Evolutionary conservation across 2,113 vertebrate species (phyloP), one percentile per base, ranked within the genome.

Genomic region (Malurus cyaneus): DNA sequence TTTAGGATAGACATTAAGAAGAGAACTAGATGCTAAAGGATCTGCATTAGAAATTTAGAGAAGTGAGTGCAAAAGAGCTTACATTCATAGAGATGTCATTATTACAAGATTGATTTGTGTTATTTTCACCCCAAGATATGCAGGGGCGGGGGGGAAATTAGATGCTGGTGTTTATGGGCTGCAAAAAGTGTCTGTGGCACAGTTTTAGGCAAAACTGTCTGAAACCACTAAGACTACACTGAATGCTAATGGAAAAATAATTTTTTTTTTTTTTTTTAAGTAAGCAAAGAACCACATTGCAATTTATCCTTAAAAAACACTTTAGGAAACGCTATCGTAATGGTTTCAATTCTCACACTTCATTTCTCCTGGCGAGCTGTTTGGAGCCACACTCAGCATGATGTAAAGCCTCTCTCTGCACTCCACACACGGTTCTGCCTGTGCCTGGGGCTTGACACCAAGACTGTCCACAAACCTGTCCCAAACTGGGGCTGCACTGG

Each of bases 401-500:
- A 50, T 49, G 61, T 24, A 62, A 59, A 89, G 39, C 16, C 59
- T 53, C 31, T 47, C 39, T n/a, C 36, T 39, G 39, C 11, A 11
- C 39, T 39, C 39, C 11, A 39, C 39, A 23, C 60, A 10, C 19
- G 18, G 64, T 26, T 31, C 60, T 5, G 3, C 46, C 77, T 28
- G 8, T 44, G 80, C 28, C 65, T 13, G 26, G 6, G 5, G 67
- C 44, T 36, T 42, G 36, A 69, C 67, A 54, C 29, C 21, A 3
- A 2, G 0, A 29, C 21, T 36, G 24, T 66, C 74, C 32, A 12
- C 0, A 0, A n/a, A 10, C 14, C 18, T 19, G 6, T 25, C 14
- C 42, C 61, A 32, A 4, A 4, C 24, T 12, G 6, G 56, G 67
- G 47, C 17, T 14, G 3, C 5, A 4, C n/a, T 61, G 1, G 0